Evolutionary conservation across 2,888 invertebrate species (phyloP).

Genomic region (Caenorhabditis afra): DNA sequence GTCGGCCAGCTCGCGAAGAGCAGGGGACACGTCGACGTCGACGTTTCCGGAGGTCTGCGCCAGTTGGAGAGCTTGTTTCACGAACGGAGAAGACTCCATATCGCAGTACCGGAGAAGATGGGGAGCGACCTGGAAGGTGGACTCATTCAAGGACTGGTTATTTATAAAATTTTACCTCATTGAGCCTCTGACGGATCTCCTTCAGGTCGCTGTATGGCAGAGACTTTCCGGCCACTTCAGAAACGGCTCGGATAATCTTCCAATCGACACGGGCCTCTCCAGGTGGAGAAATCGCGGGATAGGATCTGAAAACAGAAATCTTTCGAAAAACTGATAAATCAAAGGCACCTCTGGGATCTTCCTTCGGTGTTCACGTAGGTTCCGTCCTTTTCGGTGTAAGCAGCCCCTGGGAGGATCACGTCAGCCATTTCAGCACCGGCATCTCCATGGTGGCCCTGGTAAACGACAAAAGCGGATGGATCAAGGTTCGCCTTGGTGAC

Average conservation of each 20-base stretch:
- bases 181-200: slow-evolving; percentile 89
- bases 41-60: slow-evolving; percentile 59
- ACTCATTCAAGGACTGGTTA: neutral
- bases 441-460: slow-evolving; percentile 95
- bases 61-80: slow-evolving; percentile 88
- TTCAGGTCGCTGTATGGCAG: slow-evolving; percentile 91
- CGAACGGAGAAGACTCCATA: slow-evolving; percentile 90
- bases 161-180: too few relatives aligned
- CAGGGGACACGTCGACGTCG: slow-evolving; percentile 65
- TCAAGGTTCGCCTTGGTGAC: slow-evolving; percentile 88
- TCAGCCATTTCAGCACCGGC: slow-evolving; percentile 93
- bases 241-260: slow-evolving; percentile 97
- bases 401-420: slow-evolving; percentile 92
- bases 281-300: slow-evolving; percentile 79
- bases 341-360: slow-evolving; percentile 85
- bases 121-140: slow-evolving; percentile 86
- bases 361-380: slow-evolving; percentile 99
- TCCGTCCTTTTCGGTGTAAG: slow-evolving; percentile 98
- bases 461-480: slow-evolving; percentile 90
- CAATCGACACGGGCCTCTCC: slow-evolving; percentile 92
- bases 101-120: slow-evolving; percentile 90
- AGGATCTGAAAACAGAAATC: slow-evolving; percentile 62
- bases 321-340: too few relatives aligned
- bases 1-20: slow-evolving; percentile 85
- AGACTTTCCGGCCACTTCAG: slow-evolving; percentile 87